These are phyloP conservation scores for Eudemis profundana DNA, from an alignment of 2,888 invertebrate genomes.

Conservation along the genomic window DNA sequence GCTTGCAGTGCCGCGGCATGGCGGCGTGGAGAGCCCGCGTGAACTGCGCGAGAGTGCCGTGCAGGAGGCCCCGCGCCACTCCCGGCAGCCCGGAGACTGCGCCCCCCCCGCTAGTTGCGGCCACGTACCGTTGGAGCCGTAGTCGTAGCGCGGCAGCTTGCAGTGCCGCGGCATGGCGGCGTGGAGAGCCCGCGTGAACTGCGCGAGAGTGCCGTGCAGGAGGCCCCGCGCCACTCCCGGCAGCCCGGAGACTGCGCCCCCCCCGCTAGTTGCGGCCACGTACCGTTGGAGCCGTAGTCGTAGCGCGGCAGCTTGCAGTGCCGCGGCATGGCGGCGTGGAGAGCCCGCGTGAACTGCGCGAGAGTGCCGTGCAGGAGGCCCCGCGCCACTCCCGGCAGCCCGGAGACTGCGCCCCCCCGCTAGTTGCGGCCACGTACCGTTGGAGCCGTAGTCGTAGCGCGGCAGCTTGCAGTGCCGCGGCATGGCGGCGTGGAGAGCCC, in stretches of 20 bases:
- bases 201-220: constrained; percentile 95
- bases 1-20: constrained; percentile 97
- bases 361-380: constrained; percentile 96
- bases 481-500: constrained; percentile 97
- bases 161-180: constrained; percentile 98
- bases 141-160: constrained; percentile 97
- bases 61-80: constrained; percentile 95
- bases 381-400: constrained; percentile 97
- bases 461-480: constrained; percentile 97
- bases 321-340: constrained; percentile 98
- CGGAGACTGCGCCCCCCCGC: constrained; percentile 91
- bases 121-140: constrained; percentile 95
- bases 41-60: constrained; percentile 96
- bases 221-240: constrained; percentile 96
- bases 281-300: constrained; percentile 98
- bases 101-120: constrained; percentile 51
- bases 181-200: constrained; percentile 96
- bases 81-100: constrained; percentile 98
- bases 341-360: constrained; percentile 94
- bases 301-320: constrained; percentile 96
- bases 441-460: constrained; percentile 98
- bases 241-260: constrained; percentile 88
- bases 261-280: too few relatives aligned
- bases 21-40: constrained; percentile 96
- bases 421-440: constrained; percentile 83